Evolutionary conservation across 2,113 vertebrate genomes (phyloP), one percentile per base, ranked within the genome.

Genomic region (Alethe diademata): DNA sequence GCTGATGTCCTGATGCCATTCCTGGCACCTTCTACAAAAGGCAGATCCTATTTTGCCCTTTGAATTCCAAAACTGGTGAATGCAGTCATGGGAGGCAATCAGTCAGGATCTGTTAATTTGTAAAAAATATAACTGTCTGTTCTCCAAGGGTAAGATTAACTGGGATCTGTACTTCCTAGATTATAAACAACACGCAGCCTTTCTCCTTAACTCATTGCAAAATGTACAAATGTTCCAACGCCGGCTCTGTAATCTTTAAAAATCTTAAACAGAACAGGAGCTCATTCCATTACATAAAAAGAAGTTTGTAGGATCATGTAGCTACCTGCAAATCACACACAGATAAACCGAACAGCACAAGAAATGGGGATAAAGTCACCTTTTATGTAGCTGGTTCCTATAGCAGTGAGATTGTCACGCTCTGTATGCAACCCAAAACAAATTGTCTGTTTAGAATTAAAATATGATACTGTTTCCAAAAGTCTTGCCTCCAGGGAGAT

Each of bases 371-470:
- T 87, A 88, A 96, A 95, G 87, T 95, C 86, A 33, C 91, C 88
- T 95, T 97, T 85, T 92, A 94, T 78, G 66, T 94, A 86, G 60
- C 79, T 93, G 88, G 74, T 94, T 92, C 80, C 80, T 96, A 86
- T 57, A 89, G 93, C 91, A 90, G 88, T 95, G 93, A 91, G 64
- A 89, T 95, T 92, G 96, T 93, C 90, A 88, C 86, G 94, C 89
- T 96, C 95, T 96, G 96, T 92, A 85, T 73, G 91, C 73, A 95
- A 88, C 96, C 96, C 98, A 98, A 98, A 98, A 96, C 96, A 97
- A 98, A 97, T 89, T 97, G 94, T 97, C 97, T 98, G 97, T 91
- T 97, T 97, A 90, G 78, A 96, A 97, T 98, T 97, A 98, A 97
- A 97, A 96, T 94, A 85, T 15, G 93, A 96, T 88, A 90, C 82